Conservation (phyloP, 1,140 invertebrate genomes). For the Geopemphigus sp. region DNA sequence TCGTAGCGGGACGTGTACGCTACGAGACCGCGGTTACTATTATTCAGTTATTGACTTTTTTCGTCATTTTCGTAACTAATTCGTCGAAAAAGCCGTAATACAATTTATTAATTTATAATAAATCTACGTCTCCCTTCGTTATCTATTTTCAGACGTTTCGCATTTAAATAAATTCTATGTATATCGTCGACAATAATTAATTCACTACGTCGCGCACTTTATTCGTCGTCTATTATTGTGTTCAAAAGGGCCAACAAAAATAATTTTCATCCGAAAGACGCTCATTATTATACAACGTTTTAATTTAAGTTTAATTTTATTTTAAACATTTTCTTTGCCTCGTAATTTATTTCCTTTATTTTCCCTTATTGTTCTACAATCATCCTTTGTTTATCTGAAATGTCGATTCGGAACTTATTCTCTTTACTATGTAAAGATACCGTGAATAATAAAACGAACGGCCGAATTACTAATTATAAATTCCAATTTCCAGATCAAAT, state of each 20-base stretch:
- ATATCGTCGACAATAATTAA: background rate
- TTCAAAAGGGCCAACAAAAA: background rate
- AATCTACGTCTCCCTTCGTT: no score
- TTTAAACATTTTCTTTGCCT: background rate
- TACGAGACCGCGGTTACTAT: no score
- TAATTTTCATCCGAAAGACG: background rate
- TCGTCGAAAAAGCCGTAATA: background rate
- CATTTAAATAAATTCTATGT: background rate
- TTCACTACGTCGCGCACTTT: background rate
- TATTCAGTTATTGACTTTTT: no score
- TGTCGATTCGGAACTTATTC: background rate
- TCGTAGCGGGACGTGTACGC: no score
- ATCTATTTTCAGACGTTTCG: no score
- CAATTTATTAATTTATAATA: background rate
- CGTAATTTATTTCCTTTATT: conserved; percentile 8
- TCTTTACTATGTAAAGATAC: background rate
- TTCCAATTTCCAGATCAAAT: background rate
- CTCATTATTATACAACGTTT: background rate
- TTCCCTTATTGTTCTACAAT: background rate
- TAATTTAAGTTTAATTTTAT: background rate
- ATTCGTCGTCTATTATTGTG: background rate
- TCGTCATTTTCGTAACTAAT: no score
- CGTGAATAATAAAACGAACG: background rate
- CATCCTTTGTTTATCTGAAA: conserved; percentile 17
- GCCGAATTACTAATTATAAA: background rate